These are phyloP conservation scores for Margarornis squamiger DNA, from an alignment of 2,797 vertebrate genomes.

Conservation along the genomic window DNA sequence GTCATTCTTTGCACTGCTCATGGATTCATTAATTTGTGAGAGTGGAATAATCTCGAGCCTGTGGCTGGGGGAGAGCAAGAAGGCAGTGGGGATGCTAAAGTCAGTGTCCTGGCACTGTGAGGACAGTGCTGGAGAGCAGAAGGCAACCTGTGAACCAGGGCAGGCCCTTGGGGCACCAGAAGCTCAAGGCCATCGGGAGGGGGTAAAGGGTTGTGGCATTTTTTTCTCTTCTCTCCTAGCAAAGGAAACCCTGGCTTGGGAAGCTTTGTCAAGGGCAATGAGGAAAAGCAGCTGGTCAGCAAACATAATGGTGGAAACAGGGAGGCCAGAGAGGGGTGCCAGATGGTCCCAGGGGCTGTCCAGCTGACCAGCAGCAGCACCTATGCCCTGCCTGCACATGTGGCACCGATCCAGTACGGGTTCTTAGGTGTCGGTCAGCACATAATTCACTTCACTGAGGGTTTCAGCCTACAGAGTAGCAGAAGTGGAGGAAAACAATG, in stretches of 20 bases:
- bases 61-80: background rate
- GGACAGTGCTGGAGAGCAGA: background rate
- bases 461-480: constrained; percentile 14
- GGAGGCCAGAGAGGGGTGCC: constrained; percentile 16
- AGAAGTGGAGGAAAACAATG: constrained; percentile 38
- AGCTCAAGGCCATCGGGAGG: background rate
- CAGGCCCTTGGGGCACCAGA: background rate
- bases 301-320: background rate
- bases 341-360: constrained; percentile 38
- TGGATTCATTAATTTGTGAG: background rate
- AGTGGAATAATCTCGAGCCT: background rate
- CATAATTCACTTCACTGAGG: constrained; percentile 39
- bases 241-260: background rate
- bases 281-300: constrained; percentile 47
- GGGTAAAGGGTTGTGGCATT: background rate
- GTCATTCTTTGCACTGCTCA: background rate
- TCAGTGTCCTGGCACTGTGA: background rate
- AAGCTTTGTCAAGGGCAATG: constrained; percentile 16
- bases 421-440: background rate
- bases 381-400: constrained; percentile 36
- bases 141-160: background rate
- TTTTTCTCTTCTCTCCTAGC: background rate
- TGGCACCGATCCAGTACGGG: background rate
- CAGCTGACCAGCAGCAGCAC: constrained; percentile 58
- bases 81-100: background rate